Conservation (phyloP, 2,113 vertebrate species). For the Scortum barcoo region DNA sequence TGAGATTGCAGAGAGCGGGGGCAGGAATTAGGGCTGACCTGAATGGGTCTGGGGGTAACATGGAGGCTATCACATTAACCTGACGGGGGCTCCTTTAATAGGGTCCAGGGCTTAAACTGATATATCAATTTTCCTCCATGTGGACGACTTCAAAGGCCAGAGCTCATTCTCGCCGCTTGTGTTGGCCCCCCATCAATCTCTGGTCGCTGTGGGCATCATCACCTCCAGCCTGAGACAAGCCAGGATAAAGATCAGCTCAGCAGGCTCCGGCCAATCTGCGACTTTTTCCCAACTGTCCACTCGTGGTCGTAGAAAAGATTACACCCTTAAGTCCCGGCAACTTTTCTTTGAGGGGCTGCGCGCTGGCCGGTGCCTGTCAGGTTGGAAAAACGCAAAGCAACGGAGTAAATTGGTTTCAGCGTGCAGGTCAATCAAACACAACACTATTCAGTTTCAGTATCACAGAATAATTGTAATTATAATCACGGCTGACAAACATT, state of each 20-base stretch:
- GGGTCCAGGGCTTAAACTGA: conserved; percentile 95
- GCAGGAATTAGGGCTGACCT: conserved; percentile 79
- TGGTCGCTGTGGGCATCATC: conserved; percentile 83
- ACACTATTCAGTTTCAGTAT: conserved; percentile 66
- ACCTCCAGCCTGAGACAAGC: conserved; percentile 75
- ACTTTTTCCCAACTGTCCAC: conserved; percentile 45
- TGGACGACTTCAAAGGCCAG: conserved; percentile 94
- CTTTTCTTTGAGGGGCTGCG: conserved; percentile 18
- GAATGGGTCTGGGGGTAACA: conserved; percentile 83
- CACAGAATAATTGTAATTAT: conserved; percentile 76
- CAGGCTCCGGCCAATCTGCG: conserved; percentile 56
- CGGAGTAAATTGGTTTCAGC: conserved; percentile 65
- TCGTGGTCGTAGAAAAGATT: conserved; percentile 35
- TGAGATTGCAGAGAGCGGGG: conserved; percentile 77
- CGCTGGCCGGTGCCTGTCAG: background rate
- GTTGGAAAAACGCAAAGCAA: conserved; percentile 33
- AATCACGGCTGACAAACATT: conserved; percentile 77
- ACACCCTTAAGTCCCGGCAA: conserved; percentile 24
- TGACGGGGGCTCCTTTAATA: conserved; percentile 91
- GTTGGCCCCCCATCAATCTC: conserved; percentile 94
- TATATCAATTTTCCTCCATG: conserved; percentile 97
- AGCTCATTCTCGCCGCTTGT: conserved; percentile 88
- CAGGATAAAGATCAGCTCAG: conserved; percentile 72
- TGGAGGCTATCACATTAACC: conserved; percentile 87
- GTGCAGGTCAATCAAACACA: conserved; percentile 71